phyloP scores from a whole-genome alignment of 2,797 vertebrate species.

The Micrastur ruficollis region DNA sequence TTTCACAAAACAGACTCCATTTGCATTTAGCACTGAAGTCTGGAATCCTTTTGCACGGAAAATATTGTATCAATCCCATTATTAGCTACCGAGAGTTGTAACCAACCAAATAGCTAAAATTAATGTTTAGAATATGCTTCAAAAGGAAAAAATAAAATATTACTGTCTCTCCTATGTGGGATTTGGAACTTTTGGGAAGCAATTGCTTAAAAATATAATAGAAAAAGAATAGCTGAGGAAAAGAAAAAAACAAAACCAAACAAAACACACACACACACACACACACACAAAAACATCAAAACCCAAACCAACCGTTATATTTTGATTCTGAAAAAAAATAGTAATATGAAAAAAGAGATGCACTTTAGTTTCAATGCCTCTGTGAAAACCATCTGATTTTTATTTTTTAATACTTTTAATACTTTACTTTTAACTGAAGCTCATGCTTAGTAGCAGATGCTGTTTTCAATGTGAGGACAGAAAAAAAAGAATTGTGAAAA shows the following conservation, averaged over 20 bases:
- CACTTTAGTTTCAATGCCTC: background rate
- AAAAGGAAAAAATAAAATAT: background rate
- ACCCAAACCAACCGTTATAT: accelerated
- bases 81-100: background rate
- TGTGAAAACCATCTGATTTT: background rate
- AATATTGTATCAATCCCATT: background rate
- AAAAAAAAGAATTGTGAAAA: background rate
- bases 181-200: background rate
- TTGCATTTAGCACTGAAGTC: background rate
- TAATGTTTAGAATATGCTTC: background rate
- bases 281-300: too few species aligned
- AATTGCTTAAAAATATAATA: background rate
- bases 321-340: background rate
- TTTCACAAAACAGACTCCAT: background rate
- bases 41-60: background rate
- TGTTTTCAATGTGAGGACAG: background rate
- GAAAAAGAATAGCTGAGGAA: background rate
- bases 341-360: background rate
- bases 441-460: background rate
- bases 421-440: background rate
- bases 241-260: background rate
- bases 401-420: background rate
- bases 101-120: background rate
- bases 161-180: background rate
- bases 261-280: background rate